phyloP scores from a whole-genome alignment of 2,797 vertebrate species.

The Bradypus variegatus region DNA sequence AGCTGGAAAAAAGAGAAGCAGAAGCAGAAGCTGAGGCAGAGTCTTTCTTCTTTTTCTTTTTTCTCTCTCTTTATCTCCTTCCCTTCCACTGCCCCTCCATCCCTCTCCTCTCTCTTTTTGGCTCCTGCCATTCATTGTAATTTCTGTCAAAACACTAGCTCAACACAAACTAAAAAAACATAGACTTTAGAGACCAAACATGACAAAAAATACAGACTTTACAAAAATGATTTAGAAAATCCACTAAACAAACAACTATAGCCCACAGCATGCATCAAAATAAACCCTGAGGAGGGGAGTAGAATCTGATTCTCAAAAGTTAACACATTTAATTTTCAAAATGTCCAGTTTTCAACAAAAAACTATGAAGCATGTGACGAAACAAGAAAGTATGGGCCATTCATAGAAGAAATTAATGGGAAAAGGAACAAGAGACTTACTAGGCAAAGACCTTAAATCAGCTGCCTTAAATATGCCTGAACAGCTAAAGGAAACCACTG shows the following conservation, averaged over 20 bases:
- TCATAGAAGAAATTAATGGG: not conserved
- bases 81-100: no score
- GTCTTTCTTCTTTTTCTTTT: no score
- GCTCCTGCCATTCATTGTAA: no score
- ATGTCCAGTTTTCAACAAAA: not conserved
- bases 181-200: not conserved
- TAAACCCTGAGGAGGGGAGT: not conserved
- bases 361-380: not conserved
- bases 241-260: not conserved
- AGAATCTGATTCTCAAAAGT: not conserved
- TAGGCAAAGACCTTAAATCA: not conserved
- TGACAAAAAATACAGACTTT: not conserved
- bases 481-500: not conserved
- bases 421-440: not conserved
- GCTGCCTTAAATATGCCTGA: not conserved
- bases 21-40: no score
- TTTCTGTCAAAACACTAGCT: not conserved
- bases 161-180: not conserved
- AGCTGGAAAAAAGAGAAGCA: not conserved
- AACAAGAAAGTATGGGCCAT: not conserved
- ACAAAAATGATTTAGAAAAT: not conserved
- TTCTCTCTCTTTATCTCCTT: no score
- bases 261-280: not conserved
- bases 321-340: not conserved
- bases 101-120: no score